Conservation (phyloP, 23 tunicate genomes). For the Trididemnum clinides region DNA sequence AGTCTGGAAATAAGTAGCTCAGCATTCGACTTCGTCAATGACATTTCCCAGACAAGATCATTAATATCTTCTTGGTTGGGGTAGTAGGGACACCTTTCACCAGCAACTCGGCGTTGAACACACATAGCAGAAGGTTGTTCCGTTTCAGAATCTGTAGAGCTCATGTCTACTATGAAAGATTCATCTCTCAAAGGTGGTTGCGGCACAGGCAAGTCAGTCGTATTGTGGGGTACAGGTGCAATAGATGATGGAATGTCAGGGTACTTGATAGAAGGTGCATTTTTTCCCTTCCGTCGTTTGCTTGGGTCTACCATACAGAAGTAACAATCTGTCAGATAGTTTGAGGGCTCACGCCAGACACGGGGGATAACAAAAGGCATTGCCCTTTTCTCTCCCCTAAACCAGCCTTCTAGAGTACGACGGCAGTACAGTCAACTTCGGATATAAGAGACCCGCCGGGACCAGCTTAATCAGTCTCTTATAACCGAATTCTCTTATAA, state of each 20-base stretch:
- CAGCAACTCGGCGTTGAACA: conserved; percentile 10
- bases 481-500: too few species aligned
- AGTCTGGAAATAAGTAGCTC: conserved; percentile 28
- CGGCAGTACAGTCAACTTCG: too few species aligned
- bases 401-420: too few species aligned
- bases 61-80: conserved; percentile 46
- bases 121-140: conserved; percentile 13
- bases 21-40: conserved; percentile 43
- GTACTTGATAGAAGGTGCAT: conserved; percentile 33
- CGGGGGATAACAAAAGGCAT: too few species aligned
- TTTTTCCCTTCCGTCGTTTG: conserved; percentile 20
- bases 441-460: too few species aligned
- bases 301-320: conserved; percentile 41
- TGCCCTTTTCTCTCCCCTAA: too few species aligned
- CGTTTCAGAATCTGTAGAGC: conserved; percentile 40
- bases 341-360: too few species aligned
- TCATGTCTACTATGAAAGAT: background rate
- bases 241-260: conserved; percentile 40
- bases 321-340: too few species aligned
- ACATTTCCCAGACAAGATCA: conserved; percentile 25
- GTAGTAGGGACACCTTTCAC: conserved; percentile 42
- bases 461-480: too few species aligned
- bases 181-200: conserved; percentile 37
- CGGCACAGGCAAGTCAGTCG: conserved; percentile 39
- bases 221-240: conserved; percentile 38